Evolutionary conservation across 37 sponge, comb jelly and placozoan genomes (phyloP).

Genomic region (Aphrocallistes beatrix): DNA sequence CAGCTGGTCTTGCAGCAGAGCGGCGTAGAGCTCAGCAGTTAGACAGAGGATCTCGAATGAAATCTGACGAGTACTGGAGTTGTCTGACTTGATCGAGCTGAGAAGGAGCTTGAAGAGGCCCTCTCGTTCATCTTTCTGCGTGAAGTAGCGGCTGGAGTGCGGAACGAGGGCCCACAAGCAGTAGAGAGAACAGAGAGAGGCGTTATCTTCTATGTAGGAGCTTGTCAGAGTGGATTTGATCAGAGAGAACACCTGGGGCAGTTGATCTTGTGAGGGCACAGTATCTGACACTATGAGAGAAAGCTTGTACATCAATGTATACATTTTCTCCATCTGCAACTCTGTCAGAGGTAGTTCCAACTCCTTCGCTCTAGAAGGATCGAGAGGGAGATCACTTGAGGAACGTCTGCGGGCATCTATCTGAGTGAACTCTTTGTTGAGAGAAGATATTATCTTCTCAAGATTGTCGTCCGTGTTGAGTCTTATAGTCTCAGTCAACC

Average conservation of each 20-base stretch:
- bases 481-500: background rate
- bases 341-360: background rate
- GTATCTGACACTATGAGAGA: background rate
- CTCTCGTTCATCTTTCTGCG: background rate
- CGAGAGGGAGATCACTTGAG: background rate
- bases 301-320: background rate
- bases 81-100: background rate
- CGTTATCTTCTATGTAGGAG: background rate
- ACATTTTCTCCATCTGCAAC: background rate
- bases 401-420: background rate
- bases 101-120: background rate
- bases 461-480: background rate
- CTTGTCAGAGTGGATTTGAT: background rate
- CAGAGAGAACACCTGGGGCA: background rate
- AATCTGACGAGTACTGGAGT: background rate
- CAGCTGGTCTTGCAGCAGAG: background rate
- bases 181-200: background rate
- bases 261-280: background rate
- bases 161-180: background rate
- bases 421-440: conserved; percentile 7
- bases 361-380: background rate
- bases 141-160: background rate
- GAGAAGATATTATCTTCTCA: background rate
- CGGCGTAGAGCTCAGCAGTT: conserved; percentile 9
- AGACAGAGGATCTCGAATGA: background rate